Evolutionary conservation across 2,888 invertebrate genomes (phyloP).

Genomic region (Mongoloraphidia duomilia): DNA sequence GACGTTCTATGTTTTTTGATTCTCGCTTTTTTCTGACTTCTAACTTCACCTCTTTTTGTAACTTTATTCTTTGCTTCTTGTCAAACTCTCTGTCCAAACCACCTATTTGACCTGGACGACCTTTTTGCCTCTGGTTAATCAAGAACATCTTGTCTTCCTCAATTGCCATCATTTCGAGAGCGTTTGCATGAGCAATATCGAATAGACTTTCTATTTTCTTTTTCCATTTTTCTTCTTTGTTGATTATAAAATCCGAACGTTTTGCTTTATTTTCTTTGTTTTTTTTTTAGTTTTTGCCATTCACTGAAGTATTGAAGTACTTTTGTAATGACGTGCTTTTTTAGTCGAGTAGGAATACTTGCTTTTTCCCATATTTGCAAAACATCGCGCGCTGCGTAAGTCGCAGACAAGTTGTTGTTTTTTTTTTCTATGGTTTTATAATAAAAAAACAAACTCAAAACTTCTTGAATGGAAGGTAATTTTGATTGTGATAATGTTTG

Average conservation of each 20-base stretch:
- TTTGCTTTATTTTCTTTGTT: too few species aligned
- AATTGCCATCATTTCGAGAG: not conserved
- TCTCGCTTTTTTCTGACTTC: not conserved
- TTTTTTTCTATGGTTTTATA: not conserved
- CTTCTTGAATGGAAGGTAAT: not conserved
- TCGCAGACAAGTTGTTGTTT: not conserved
- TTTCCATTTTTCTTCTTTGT: not conserved
- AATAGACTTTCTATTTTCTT: not conserved
- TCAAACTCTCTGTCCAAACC: not conserved
- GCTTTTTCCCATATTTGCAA: not conserved
- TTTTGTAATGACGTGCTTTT: not conserved
- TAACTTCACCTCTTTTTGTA: not conserved
- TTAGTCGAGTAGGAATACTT: not conserved
- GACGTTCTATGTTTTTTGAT: too few species aligned
- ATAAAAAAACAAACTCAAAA: not conserved
- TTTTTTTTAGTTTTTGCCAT: not conserved
- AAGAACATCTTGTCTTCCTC: constrained; percentile 1
- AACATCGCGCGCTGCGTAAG: not conserved
- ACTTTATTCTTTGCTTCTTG: not conserved
- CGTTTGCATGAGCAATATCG: not conserved
- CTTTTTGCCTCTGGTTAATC: not conserved
- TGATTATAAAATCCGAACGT: not conserved
- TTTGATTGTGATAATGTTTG: not conserved
- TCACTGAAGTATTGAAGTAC: not conserved
- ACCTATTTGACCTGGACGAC: not conserved